Percentiles rank a stretch among this genome's conserved stretches.
These are phyloP conservation scores for Geococcyx californianus DNA, from an alignment of 2,113 vertebrate species.

Conservation along the genomic window DNA sequence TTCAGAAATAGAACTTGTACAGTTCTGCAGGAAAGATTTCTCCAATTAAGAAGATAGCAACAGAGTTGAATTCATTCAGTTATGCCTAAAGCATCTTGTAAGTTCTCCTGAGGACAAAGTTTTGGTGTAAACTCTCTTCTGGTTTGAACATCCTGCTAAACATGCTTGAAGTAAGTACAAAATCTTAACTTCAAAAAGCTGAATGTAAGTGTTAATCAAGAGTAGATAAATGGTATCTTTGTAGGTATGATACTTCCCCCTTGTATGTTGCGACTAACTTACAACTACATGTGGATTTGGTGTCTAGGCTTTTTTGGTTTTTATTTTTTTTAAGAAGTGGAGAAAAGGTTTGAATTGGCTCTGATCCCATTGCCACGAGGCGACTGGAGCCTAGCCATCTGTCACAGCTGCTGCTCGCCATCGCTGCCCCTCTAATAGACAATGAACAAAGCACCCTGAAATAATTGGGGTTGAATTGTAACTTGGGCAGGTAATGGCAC, in stretches of 20 bases:
- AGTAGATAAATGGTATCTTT: slow-evolving; percentile 52
- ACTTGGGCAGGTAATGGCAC: slow-evolving; percentile 89
- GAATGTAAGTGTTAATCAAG: slow-evolving; percentile 20
- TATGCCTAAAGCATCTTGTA: slow-evolving; percentile 21
- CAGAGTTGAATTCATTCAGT: slow-evolving; percentile 26
- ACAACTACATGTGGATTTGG: slow-evolving; percentile 7
- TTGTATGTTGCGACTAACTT: slow-evolving; percentile 49
- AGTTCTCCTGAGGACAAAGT: slow-evolving; percentile 30
- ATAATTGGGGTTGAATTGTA: slow-evolving; percentile 87
- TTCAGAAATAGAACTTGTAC: neutral
- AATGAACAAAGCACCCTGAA: slow-evolving; percentile 88
- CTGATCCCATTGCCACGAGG: slow-evolving; percentile 82
- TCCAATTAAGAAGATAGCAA: slow-evolving; percentile 41
- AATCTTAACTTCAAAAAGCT: slow-evolving; percentile 49
- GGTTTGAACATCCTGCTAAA: slow-evolving; percentile 8
- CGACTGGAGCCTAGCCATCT: slow-evolving; percentile 92
- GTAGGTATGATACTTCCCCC: slow-evolving; percentile 17
- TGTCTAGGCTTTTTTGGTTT: neutral
- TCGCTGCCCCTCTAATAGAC: slow-evolving; percentile 91
- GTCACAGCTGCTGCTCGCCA: slow-evolving; percentile 89
- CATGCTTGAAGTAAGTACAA: slow-evolving; percentile 45
- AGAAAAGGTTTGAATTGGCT: slow-evolving; percentile 84
- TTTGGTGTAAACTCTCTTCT: slow-evolving; percentile 15
- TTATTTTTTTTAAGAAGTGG: slow-evolving; percentile 16
- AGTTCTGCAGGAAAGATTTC: neutral